phyloP scores from a whole-genome alignment of 2,888 invertebrate genomes.

The Sesia bembeciformis region DNA sequence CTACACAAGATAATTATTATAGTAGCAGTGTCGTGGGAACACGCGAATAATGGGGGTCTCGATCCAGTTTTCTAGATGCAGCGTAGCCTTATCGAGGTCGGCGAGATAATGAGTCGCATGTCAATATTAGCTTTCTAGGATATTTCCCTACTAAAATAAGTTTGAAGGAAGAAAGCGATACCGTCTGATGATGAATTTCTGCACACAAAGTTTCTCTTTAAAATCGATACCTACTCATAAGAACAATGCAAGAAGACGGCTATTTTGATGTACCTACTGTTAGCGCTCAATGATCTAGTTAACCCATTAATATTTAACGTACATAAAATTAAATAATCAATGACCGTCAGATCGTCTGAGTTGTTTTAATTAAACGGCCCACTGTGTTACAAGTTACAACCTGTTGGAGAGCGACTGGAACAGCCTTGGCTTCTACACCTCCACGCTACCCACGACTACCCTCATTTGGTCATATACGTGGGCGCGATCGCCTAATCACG shows the following conservation, averaged over 20 bases:
- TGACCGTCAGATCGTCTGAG: constrained; percentile 34
- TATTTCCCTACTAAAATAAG: constrained; percentile 5
- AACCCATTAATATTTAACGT: constrained; percentile 8
- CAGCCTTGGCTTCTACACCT: constrained; percentile 70
- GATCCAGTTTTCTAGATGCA: constrained; percentile 66
- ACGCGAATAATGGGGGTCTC: constrained; percentile 47
- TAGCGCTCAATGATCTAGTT: constrained; percentile 6
- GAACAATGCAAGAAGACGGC: too few species aligned
- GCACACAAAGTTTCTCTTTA: too few species aligned
- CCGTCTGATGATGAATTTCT: too few species aligned
- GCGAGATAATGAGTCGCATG: constrained; percentile 50
- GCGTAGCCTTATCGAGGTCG: constrained; percentile 59
- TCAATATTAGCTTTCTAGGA: constrained; percentile 55
- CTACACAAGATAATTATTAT: constrained; percentile 26
- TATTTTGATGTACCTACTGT: background rate
- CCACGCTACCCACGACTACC: constrained; percentile 69
- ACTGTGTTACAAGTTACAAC: constrained; percentile 43
- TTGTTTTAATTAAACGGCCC: constrained; percentile 63
- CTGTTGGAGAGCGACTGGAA: constrained; percentile 59
- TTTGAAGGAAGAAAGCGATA: background rate
- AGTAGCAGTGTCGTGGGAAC: constrained; percentile 63
- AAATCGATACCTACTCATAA: too few species aligned
- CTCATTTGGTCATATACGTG: constrained; percentile 69
- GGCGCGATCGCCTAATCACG: constrained; percentile 58
- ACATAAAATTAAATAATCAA: constrained; percentile 14